Base-by-base conservation (phyloP, 1,140 invertebrate genomes). In the Proctacanthus coquilletti region DNA sequence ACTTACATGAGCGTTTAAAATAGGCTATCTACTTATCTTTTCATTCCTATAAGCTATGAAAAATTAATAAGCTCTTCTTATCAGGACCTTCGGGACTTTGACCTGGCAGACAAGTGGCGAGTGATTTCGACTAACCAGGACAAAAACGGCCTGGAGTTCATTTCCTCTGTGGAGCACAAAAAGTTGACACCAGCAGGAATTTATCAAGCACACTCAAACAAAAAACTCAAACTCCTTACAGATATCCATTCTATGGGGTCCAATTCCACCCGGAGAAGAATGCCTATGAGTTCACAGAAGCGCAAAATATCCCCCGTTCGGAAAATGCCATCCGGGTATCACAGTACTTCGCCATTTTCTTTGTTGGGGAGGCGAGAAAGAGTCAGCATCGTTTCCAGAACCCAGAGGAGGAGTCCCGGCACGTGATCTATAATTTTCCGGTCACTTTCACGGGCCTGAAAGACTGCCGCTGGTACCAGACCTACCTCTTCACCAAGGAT, bases 221-320 rank as follows among this genome's bases (percentile, higher is more conserved):
- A 27, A 3, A 34, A 36, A 40, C 25, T 9, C 37, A 36, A 25
- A 19, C n/a, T 38, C 29, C 53, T 56, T 48, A 38, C 39, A 64
- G 61, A n/a, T 75, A 68, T 50, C 88, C 89, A 14, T 77, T 91
- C 52, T 92, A 80, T 53, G 87, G 77, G 3, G 58, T 81, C 0
- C 86, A 92, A 53, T 94, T 85, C 59, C 89, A 95, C 61, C 86
- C 88, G 1, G 89, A 95, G 58, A 91, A 91, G 50, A 80, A 75
- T 47, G 55, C 71, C 2, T 92, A 77, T 49, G 85, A 91, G 56
- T 89, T 83, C 76, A 64, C 69, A 3, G 41, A 45, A 1, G 62
- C 57, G 2, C 49, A 63, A 32, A 66, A 68, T 11, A 67, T 83
- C 39, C 63, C 76, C 0, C 79, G 83, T 45, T 63, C 64, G 0